These are phyloP conservation scores for Grantiella picta DNA, from an alignment of 2,113 vertebrate species.

Conservation along the genomic window DNA sequence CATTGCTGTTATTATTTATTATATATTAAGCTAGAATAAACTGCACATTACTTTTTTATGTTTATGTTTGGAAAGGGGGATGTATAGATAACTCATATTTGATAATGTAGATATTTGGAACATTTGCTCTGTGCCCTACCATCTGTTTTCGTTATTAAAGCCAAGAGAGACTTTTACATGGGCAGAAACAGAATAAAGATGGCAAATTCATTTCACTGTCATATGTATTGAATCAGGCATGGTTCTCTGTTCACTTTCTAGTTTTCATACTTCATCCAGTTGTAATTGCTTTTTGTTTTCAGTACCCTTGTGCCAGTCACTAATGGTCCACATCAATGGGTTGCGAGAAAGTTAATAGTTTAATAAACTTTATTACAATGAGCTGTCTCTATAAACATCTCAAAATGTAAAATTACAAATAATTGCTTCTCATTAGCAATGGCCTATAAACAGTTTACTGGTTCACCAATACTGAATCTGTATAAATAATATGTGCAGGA, in stretches of 20 bases:
- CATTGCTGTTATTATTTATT: conserved; percentile 35
- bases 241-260: neutral
- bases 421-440: conserved; percentile 54
- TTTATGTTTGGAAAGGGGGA: conserved; percentile 5
- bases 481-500: conserved; percentile 9
- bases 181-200: neutral
- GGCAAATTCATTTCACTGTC: neutral
- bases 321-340: neutral
- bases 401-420: conserved; percentile 23
- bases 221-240: neutral
- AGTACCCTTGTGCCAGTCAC: neutral
- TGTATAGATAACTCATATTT: conserved; percentile 15
- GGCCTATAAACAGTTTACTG: conserved; percentile 54
- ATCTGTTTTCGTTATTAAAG: conserved; percentile 2
- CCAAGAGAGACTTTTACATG: neutral
- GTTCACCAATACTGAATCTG: conserved; percentile 39
- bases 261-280: neutral
- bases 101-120: neutral
- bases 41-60: conserved; percentile 6
- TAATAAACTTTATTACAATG: neutral
- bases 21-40: conserved; percentile 31
- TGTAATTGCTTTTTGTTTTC: neutral
- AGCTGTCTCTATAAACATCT: conserved; percentile 1
- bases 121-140: neutral
- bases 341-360: conserved; percentile 7